A percentile compares a stretch with the other conserved stretches of the same genome.
Evolutionary conservation across 2,113 vertebrate species (phyloP).

Genomic region (Cryptomyrus ogoouensis): DNA sequence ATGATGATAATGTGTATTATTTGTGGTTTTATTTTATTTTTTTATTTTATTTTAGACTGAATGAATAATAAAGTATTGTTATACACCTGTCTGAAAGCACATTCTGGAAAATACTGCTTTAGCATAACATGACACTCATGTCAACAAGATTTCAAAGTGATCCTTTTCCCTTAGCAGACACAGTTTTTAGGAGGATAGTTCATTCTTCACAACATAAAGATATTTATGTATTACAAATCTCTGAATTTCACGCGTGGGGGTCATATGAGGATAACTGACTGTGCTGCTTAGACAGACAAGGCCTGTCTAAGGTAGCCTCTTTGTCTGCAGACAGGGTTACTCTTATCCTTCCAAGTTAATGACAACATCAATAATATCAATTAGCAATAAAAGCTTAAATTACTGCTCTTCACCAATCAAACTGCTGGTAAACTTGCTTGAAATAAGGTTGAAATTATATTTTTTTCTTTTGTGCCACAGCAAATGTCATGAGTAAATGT

Average conservation of each 20-base stretch:
- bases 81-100: background rate
- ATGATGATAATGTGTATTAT: background rate
- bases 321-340: background rate
- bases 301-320: background rate
- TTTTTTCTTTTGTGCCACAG: constrained; percentile 40
- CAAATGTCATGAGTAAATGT: background rate
- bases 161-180: background rate
- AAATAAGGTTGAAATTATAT: constrained; percentile 64
- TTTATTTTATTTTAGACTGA: no score
- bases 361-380: background rate
- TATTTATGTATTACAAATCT: background rate
- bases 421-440: constrained; percentile 67
- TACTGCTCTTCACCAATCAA: constrained; percentile 31
- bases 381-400: background rate
- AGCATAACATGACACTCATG: background rate
- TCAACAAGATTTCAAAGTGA: background rate
- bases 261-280: background rate
- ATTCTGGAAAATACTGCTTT: background rate
- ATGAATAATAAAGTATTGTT: background rate
- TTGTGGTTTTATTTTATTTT: background rate
- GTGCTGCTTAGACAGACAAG: background rate
- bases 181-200: background rate
- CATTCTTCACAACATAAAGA: background rate
- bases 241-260: background rate
- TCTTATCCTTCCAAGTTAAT: background rate